Evolutionary conservation across 1,140 invertebrate genomes (phyloP).

Genomic region (Teleogryllus occipitalis): DNA sequence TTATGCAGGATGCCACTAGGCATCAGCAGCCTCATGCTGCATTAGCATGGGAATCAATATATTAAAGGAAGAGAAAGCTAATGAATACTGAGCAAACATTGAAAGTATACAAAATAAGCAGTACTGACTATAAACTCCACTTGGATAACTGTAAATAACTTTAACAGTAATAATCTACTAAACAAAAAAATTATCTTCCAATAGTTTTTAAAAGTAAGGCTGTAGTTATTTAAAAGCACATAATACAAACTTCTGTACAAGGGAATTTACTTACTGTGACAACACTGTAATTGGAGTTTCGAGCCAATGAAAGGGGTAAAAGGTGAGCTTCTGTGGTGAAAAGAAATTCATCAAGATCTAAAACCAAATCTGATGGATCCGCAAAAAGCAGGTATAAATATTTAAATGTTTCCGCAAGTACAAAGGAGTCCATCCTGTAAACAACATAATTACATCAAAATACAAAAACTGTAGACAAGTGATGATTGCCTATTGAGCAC

Average conservation of each 20-base stretch:
- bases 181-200: slow-evolving; percentile 17
- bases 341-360: slow-evolving; percentile 93
- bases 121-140: no score
- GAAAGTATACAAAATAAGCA: no score
- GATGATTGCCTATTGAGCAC: not conserved
- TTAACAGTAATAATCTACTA: no score
- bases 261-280: slow-evolving; percentile 35
- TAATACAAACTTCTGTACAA: not conserved
- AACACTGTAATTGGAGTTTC: slow-evolving; percentile 35
- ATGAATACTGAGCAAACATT: no score
- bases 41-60: no score
- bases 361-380: slow-evolving; percentile 73
- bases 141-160: no score
- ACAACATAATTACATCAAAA: slow-evolving; percentile 7
- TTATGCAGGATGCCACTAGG: no score
- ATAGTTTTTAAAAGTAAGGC: not conserved
- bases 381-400: slow-evolving; percentile 93
- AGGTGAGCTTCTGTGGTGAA: slow-evolving; percentile 97
- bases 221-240: not conserved
- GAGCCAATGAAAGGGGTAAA: slow-evolving; percentile 74
- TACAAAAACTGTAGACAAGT: not conserved
- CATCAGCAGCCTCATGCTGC: no score
- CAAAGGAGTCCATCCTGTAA: slow-evolving; percentile 91
- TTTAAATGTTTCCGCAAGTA: slow-evolving; percentile 95
- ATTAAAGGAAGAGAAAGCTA: no score